Percentiles rank a stretch among this genome's conserved stretches.
Conservation (phyloP, 2,888 invertebrate species). For the Theretra japonica region DNA sequence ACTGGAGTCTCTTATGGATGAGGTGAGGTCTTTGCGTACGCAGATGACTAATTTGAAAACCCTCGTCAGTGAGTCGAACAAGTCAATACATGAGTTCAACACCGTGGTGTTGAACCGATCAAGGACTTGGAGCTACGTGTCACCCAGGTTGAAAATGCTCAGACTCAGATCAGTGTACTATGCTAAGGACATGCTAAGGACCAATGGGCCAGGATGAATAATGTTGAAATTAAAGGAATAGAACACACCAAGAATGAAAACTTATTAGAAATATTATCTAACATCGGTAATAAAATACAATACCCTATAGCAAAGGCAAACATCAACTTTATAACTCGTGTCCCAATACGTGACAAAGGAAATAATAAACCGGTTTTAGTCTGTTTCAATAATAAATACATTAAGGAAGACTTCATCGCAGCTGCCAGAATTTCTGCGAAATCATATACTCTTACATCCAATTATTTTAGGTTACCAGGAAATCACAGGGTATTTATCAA, state of each 20-base stretch:
- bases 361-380: neutral
- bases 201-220: neutral
- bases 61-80: no score
- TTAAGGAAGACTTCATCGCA: neutral
- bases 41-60: no score
- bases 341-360: neutral
- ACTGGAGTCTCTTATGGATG: no score
- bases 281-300: neutral
- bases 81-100: neutral
- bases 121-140: neutral
- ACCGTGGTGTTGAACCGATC: no score
- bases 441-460: neutral
- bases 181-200: neutral
- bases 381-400: neutral
- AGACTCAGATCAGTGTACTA: neutral
- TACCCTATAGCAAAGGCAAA: neutral
- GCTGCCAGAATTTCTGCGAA: neutral
- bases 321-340: neutral
- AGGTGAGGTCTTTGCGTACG: no score
- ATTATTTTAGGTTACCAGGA: neutral
- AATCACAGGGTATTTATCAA: neutral
- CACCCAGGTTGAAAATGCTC: neutral
- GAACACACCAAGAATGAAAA: neutral
- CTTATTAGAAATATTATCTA: neutral
- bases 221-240: neutral